These are phyloP conservation scores for Zaprionus obscuricornis DNA, from an alignment of 2,888 invertebrate genomes.

Conservation along the genomic window DNA sequence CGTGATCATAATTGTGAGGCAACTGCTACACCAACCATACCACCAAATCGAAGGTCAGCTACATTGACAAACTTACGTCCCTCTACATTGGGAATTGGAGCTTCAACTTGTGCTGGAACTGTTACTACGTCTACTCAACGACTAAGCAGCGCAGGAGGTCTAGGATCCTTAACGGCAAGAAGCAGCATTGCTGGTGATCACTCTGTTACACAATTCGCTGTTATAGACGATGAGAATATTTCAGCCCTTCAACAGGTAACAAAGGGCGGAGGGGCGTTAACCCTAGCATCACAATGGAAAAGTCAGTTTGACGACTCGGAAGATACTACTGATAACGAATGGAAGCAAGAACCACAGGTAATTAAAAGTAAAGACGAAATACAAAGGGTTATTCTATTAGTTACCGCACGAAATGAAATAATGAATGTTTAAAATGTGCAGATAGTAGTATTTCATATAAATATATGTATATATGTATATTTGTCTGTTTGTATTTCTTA, in stretches of 20 bases:
- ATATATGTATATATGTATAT: conserved; percentile 2
- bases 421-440: conserved; percentile 64
- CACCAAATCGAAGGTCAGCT: conserved; percentile 73
- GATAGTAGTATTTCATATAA: too few species aligned
- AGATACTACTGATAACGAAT: conserved; percentile 96
- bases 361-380: background rate
- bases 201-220: conserved; percentile 94
- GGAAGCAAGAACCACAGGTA: conserved; percentile 91
- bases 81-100: conserved; percentile 62
- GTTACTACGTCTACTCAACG: too few species aligned
- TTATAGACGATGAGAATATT: conserved; percentile 96
- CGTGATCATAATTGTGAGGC: conserved; percentile 42
- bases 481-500: background rate
- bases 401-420: conserved; percentile 5
- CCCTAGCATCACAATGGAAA: conserved; percentile 97
- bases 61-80: conserved; percentile 80
- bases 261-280: conserved; percentile 93
- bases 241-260: conserved; percentile 95
- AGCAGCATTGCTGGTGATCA: conserved; percentile 88
- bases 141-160: too few species aligned
- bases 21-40: conserved; percentile 40
- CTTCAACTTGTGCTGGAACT: conserved; percentile 28
- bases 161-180: conserved; percentile 48
- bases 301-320: conserved; percentile 98
- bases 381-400: background rate